phyloP scores from a whole-genome alignment of 2,888 invertebrate genomes.

The Caenorhabditis wallacei region DNA sequence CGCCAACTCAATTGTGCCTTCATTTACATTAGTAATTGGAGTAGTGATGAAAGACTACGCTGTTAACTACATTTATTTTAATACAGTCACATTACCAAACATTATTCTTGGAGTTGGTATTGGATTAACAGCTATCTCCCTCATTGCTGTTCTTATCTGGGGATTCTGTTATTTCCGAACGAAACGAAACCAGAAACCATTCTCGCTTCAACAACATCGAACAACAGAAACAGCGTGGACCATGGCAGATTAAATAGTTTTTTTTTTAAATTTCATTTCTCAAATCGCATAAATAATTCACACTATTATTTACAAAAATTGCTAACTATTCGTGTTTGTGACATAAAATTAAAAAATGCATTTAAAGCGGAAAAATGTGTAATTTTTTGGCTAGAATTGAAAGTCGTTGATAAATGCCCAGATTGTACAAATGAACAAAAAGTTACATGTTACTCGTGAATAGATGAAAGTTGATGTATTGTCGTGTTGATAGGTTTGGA shows the following conservation, averaged over 20 bases:
- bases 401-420: background rate
- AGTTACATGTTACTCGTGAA: conserved; percentile 35
- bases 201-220: conserved; percentile 24
- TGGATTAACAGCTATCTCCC: conserved; percentile 47
- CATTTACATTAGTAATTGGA: conserved; percentile 68
- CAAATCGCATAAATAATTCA: conserved; percentile 62
- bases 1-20: conserved; percentile 67
- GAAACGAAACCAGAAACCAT: conserved; percentile 40
- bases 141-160: conserved; percentile 49
- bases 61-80: conserved; percentile 66
- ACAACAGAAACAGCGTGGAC: conserved; percentile 40
- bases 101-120: conserved; percentile 72
- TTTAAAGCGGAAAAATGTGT: background rate
- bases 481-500: background rate
- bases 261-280: conserved; percentile 48
- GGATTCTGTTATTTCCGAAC: conserved; percentile 52
- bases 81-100: conserved; percentile 63
- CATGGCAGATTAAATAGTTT: conserved; percentile 14
- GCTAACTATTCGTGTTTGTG: conserved; percentile 4
- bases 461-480: conserved; percentile 34
- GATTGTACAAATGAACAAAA: conserved; percentile 34
- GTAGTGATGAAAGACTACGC: conserved; percentile 71
- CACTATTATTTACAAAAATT: conserved; percentile 30
- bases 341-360: background rate
- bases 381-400: background rate